A percentile compares a stretch with the other conserved stretches of the same genome.
phyloP scores from a whole-genome alignment of 2,888 invertebrate genomes.

The Amiota minor region DNA sequence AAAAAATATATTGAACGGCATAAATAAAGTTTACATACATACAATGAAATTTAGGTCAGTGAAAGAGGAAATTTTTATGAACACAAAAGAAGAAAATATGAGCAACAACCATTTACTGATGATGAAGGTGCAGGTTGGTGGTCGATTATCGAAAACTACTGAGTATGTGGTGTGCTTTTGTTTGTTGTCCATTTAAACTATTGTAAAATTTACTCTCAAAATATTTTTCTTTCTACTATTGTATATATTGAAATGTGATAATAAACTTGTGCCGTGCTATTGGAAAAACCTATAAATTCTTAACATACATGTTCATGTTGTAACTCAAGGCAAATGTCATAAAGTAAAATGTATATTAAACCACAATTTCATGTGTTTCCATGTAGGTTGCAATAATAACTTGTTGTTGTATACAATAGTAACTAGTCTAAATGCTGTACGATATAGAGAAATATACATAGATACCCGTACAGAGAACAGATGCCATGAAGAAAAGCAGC shows the following conservation, averaged over 20 bases:
- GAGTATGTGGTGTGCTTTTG: too few species aligned
- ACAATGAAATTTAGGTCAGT: slow-evolving; percentile 16
- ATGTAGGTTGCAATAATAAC: slow-evolving; percentile 1
- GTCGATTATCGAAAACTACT: too few species aligned
- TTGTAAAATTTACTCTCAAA: too few species aligned
- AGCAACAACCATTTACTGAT: too few species aligned
- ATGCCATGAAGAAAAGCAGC: not conserved
- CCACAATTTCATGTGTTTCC: not conserved
- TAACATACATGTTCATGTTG: too few species aligned
- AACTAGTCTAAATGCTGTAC: not conserved
- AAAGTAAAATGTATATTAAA: slow-evolving; percentile 10
- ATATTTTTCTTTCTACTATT: too few species aligned
- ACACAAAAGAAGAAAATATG: not conserved
- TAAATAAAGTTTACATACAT: slow-evolving; percentile 46
- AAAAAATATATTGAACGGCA: slow-evolving; percentile 37
- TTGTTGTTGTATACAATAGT: not conserved
- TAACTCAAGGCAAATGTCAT: slow-evolving; percentile 25
- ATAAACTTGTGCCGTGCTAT: too few species aligned
- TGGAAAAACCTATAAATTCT: too few species aligned
- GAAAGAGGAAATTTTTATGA: slow-evolving; percentile 1
- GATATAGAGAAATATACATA: not conserved
- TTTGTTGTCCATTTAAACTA: too few species aligned
- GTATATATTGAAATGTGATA: too few species aligned
- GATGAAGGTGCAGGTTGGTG: too few species aligned
- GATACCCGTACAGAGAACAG: too few species aligned